Evolutionary conservation across 2,113 vertebrate species (phyloP), one percentile per base, ranked within the genome.

Genomic region (Chloropsis hardwickii): DNA sequence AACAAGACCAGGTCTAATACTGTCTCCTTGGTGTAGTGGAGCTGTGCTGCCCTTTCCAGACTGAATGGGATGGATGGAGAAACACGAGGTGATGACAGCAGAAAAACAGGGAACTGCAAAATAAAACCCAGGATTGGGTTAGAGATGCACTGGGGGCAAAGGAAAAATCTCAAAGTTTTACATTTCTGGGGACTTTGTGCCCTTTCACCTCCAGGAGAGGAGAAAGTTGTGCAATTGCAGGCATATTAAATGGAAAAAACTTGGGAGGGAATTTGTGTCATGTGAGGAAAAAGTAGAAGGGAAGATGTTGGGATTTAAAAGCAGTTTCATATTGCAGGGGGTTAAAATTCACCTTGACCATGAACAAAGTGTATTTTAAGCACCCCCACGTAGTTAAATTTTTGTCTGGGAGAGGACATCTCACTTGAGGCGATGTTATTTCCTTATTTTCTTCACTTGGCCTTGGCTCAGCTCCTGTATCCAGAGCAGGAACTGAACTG

Each of bases 321-420:
- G 18, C 40, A 48, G 8, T 42, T 66, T 83, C 24, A 8, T 2
- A 0, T 2, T 48, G 12, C 40, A 54, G 21, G 47, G 24, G 35
- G 14, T 11, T 78, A 28, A 40, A 78, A 57, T 54, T 56, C 42
- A 40, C 11, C 16, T 42, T 81, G 27, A 24, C 3, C 6, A 3
- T 3, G 25, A 81, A 24, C 11, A 12, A 90, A 47, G 10, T 4
- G 5, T 5, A 2, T 10, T 74, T 47, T 16, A 39, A 42, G 22
- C 39, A 25, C 5, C 11, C 14, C 4, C 6, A 0, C 2, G 14
- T 17, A 35, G 29, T 48, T 47, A n/a, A 76, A 25, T 7, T 47
- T 74, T 81, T 29, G 3, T 42, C 13, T 58, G 3, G 27, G 54
- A 54, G 54, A 42, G 12, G 5, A 21, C 14, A 28, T 54, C 29